These are phyloP conservation scores for Ataeniobius toweri DNA, from an alignment of 2,797 vertebrate species.

Conservation along the genomic window DNA sequence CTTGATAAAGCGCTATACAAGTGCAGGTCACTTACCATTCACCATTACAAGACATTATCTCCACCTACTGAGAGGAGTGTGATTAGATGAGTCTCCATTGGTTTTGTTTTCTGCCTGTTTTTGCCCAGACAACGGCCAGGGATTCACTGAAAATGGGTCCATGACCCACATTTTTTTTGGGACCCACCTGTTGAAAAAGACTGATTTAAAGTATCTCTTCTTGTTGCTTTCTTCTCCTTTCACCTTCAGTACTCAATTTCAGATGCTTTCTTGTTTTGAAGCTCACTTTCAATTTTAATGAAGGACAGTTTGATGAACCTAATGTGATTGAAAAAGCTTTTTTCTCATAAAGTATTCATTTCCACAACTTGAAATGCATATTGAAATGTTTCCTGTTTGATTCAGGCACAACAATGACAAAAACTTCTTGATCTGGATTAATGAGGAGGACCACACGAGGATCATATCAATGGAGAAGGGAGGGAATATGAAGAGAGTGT, in stretches of 20 bases:
- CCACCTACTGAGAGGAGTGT: not conserved
- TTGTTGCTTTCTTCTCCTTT: not conserved
- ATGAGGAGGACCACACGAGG: constrained; percentile 93
- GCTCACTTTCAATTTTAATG: not conserved
- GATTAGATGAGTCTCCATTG: not conserved
- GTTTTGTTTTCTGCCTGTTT: not conserved
- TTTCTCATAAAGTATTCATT: not conserved
- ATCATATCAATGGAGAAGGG: constrained; percentile 97
- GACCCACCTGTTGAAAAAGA: no score
- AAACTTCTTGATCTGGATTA: constrained; percentile 94
- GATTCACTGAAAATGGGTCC: not conserved
- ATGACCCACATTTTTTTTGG: not conserved
- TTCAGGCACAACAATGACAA: constrained; percentile 91
- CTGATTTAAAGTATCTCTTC: not conserved
- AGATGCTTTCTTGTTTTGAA: not conserved
- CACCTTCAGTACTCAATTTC: not conserved
- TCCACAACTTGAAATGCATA: not conserved
- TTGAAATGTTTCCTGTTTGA: not conserved
- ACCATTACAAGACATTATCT: no score
- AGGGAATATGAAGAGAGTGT: constrained; percentile 94
- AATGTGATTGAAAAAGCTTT: not conserved
- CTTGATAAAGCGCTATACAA: no score
- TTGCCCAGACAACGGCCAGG: not conserved
- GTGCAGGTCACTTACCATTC: no score
- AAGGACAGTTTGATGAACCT: not conserved